Conservation (phyloP, 2,797 vertebrate genomes). For the Acrocephalus scirpaceus region DNA sequence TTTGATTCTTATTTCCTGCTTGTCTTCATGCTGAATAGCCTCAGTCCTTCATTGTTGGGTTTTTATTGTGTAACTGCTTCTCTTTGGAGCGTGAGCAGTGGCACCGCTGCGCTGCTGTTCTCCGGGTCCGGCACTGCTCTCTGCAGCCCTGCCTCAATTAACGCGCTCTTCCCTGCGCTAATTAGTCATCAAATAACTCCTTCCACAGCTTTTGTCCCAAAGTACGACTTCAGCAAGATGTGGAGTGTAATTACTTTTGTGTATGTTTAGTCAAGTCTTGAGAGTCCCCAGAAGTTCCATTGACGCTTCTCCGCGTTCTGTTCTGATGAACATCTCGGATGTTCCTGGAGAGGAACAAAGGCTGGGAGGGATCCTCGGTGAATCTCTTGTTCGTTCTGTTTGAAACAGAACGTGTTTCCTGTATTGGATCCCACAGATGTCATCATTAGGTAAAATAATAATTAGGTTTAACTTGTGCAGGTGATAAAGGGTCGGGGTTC, state of each 20-base stretch:
- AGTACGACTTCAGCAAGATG: conserved; percentile 29
- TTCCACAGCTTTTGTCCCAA: conserved; percentile 45
- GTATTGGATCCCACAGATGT: neutral
- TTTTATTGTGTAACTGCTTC: conserved; percentile 16
- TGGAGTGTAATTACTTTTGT: conserved; percentile 47
- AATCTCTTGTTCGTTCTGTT: neutral
- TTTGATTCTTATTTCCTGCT: conserved; percentile 58
- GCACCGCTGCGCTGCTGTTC: neutral
- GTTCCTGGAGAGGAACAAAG: neutral
- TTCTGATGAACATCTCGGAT: rapidly evolving
- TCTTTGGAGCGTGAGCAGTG: neutral
- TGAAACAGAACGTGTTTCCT: neutral
- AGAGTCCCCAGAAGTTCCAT: neutral
- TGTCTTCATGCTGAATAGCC: conserved; percentile 38
- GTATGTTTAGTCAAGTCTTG: neutral
- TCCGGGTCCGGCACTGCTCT: neutral
- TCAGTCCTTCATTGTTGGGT: conserved; percentile 2
- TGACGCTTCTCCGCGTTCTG: neutral
- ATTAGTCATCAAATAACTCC: conserved; percentile 39
- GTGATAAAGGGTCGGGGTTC: neutral
- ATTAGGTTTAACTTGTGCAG: neutral
- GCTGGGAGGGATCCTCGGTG: neutral
- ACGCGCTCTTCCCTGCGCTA: neutral
- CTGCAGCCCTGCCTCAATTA: conserved; percentile 23
- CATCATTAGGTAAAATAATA: neutral